Evolutionary conservation across 2,888 invertebrate genomes (phyloP), one percentile per base, ranked within the genome.

Genomic region (Epicampocera succincta): DNA sequence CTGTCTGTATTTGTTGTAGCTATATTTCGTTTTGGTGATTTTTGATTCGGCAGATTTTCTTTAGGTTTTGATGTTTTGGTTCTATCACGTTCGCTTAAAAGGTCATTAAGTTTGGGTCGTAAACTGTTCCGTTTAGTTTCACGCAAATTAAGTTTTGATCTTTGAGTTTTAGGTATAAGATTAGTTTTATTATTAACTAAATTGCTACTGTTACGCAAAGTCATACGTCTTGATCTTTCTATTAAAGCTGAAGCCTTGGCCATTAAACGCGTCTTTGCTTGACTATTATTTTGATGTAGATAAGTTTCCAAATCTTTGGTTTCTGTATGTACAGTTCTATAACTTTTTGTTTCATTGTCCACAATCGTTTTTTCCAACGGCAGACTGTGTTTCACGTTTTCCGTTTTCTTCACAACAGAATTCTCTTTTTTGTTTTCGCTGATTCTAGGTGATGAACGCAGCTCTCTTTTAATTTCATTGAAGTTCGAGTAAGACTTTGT

Each of bases 271-370:
- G 63, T 74, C 38, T 65, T 74, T 0, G 33, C 50, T 54, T 74
- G 65, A n/a, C 9, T 74, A 21, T 48, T 58, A 25, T 74, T 17
- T 12, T 46, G 40, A 50, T 74, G 25, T 13, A 78, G 52, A 56
- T 71, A 78, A 9, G 46, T 42, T 65, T 82, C 77, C 78, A 82
- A 74, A 71, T 82, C 82, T 50, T 74, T 82, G 63, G 82, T 82
- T 84, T 86, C 25, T 29, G 9, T 12, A 19, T 33, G 73, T 13
- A 73, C 84, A 60, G 76, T 76, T 2, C 76, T 63, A 46, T 63
- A 82, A 44, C 75, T 66, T 65, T 80, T 73, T 21, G 17, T 33
- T 12, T 46, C 69, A 50, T 56, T 66, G 56, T 0, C 3, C n/a
- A 0, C 2, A 15, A 29, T 0, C 12, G 3, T 25, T 33, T 54